Conservation (phyloP, 1,140 invertebrate species). For the Campoletis sonorensis region DNA sequence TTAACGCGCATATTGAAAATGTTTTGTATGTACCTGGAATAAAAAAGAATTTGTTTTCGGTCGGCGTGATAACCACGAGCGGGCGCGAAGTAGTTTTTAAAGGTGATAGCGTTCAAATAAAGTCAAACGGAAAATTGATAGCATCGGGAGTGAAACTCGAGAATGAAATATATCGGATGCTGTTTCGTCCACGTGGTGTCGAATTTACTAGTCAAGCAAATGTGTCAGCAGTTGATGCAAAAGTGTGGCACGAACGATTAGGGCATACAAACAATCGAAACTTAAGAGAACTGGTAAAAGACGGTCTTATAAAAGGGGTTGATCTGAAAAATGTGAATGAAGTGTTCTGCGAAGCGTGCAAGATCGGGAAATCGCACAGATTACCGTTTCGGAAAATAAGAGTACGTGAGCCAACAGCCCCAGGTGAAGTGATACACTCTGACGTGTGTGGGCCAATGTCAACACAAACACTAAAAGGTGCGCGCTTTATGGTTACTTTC, state of each 20-base stretch:
- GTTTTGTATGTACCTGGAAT: conserved; percentile 51
- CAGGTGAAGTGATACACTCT: conserved; percentile 51
- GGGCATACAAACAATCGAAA: conserved; percentile 53
- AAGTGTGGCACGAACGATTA: conserved; percentile 57
- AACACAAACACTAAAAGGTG: conserved; percentile 57
- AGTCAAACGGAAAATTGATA: conserved; percentile 49
- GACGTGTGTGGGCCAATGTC: too few relatives aligned
- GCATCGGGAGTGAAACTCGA: conserved; percentile 48
- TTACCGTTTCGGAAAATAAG: conserved; percentile 12
- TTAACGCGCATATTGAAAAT: conserved; percentile 33
- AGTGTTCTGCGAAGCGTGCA: conserved; percentile 61
- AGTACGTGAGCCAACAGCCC: conserved; percentile 60
- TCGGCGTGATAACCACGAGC: conserved; percentile 42
- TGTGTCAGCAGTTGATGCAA: conserved; percentile 47
- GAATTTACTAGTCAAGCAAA: conserved; percentile 53
- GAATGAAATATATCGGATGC: conserved; percentile 50
- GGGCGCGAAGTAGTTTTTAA: conserved; percentile 46
- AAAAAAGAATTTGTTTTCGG: conserved; percentile 53
- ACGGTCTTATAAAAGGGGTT: conserved; percentile 47
- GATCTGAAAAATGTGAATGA: conserved; percentile 41
- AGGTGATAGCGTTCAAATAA: conserved; percentile 45
- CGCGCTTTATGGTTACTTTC: conserved; percentile 57
- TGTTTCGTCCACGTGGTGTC: conserved; percentile 62
- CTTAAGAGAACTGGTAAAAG: conserved; percentile 51
- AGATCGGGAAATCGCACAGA: conserved; percentile 62